Evolutionary conservation across 2,888 invertebrate species (phyloP), one percentile per base, ranked within the genome.

Genomic region (Lasioglossum figueresi): DNA sequence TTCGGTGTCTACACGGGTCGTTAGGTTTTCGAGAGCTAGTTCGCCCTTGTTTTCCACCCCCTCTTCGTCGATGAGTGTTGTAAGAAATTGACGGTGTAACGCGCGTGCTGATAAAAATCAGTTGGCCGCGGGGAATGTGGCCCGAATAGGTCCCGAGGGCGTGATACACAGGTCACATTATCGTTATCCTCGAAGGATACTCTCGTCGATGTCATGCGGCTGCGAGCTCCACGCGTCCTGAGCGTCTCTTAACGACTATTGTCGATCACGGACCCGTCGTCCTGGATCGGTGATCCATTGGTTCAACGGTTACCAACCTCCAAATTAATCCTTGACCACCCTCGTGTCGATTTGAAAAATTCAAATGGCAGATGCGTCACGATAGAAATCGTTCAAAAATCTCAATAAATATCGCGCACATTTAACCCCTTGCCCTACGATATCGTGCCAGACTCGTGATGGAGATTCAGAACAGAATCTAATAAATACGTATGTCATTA

Each of bases 81-180:
- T 68, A 85, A 90, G 86, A 88, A 90, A 90, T 91, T 79, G 88
- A 68, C 82, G 85, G 84, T 81, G 87, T 83, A 85, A 86, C 85
- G 78, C 80, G 83, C 52, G 78, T 83, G 82, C 74, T 80, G 89
- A 91, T 91, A 91, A 92, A 91, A 92, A 92, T 92, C 92, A 91
- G 91, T 90, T 88, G 88, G 88, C 90, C 87, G 89, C 84, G 88
- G 85, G 87, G 89, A 86, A 90, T 82, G 84, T 82, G 79, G 76
- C 31, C 77, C 82, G 70, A 71, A 90, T 88, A 63, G 83, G 83
- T 74, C 91, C 79, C 90, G 73, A 19, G 90, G 88, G 90, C 80
- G 88, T 87, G 85, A 88, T 91, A 83, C 78, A 72, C 82, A 74
- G 75, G 71, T 27, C 79, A 80, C 88, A 88, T 91, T 91, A 91